phyloP scores from a whole-genome alignment of 92 coral and sea anemone genomes.

The Porites cylindrica region DNA sequence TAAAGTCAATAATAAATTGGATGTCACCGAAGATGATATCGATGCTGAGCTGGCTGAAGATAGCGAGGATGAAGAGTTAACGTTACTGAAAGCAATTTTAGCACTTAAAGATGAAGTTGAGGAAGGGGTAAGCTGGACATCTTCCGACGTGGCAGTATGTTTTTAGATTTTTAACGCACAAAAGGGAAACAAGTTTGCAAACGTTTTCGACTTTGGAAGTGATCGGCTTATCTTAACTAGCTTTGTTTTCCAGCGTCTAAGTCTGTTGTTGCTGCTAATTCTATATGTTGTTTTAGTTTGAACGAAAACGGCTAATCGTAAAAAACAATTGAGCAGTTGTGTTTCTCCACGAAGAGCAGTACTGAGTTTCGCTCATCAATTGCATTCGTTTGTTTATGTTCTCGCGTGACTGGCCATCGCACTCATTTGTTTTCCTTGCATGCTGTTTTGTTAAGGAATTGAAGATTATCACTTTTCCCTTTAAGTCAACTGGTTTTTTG shows the following conservation, averaged over 20 bases:
- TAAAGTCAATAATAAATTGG: background rate
- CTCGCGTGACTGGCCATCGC: background rate
- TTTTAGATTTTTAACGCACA: background rate
- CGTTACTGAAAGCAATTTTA: conserved; percentile 39
- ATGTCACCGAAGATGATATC: background rate
- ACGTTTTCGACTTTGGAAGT: too few species aligned
- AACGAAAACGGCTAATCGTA: too few species aligned
- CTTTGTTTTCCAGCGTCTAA: too few species aligned
- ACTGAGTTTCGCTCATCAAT: background rate
- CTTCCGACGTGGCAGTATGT: too few species aligned
- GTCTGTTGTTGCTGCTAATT: background rate
- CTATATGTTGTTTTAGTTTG: background rate
- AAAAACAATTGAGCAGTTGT: background rate
- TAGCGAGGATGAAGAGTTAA: conserved; percentile 18
- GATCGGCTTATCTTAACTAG: too few species aligned
- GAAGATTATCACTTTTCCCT: too few species aligned
- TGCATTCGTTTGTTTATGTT: background rate
- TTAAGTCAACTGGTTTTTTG: background rate
- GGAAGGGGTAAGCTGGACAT: background rate
- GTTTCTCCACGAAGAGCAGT: background rate
- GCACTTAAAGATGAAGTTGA: conserved; percentile 17
- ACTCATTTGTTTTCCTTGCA: too few species aligned
- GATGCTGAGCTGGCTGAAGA: background rate
- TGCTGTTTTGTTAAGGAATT: too few species aligned
- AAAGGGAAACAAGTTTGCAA: background rate